phyloP scores from a whole-genome alignment of 2,797 vertebrate genomes.

The Danionella dracula region DNA sequence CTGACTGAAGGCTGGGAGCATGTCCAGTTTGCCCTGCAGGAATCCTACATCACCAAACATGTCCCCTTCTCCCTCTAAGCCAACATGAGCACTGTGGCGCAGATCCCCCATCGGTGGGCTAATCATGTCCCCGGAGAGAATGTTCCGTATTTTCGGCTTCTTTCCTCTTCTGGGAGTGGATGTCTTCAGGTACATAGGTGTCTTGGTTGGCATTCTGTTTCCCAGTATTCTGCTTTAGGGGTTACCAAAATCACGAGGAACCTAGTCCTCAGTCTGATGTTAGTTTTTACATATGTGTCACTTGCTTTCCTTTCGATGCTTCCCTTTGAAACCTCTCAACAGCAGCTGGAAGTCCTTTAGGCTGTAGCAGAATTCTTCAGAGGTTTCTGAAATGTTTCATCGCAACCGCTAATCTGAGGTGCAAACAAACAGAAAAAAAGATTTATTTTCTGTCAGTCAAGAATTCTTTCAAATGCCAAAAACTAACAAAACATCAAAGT shows the following conservation, averaged over 20 bases:
- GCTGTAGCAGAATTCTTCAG: slow-evolving; percentile 24
- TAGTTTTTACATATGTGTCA: slow-evolving; percentile 6
- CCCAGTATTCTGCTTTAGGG: slow-evolving; percentile 30
- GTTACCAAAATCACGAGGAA: slow-evolving; percentile 12
- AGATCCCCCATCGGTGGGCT: slow-evolving; percentile 79
- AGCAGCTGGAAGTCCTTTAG: slow-evolving; percentile 5
- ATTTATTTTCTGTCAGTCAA: slow-evolving; percentile 48
- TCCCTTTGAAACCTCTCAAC: slow-evolving; percentile 10
- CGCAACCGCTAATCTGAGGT: slow-evolving; percentile 51
- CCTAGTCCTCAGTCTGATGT: slow-evolving; percentile 14
- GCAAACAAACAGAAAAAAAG: slow-evolving; percentile 25
- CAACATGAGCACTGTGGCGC: slow-evolving; percentile 78
- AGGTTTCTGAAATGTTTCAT: slow-evolving; percentile 52
- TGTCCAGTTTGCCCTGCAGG: slow-evolving; percentile 73
- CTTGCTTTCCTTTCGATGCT: not conserved
- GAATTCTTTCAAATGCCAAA: not conserved
- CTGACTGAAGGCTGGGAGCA: slow-evolving; percentile 60
- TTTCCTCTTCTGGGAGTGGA: slow-evolving; percentile 74
- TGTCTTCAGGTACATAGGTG: slow-evolving; percentile 78
- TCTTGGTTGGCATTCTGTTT: slow-evolving; percentile 76
- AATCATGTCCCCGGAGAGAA: slow-evolving; percentile 80
- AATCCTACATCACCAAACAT: slow-evolving; percentile 83
- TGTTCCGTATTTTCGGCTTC: slow-evolving; percentile 68
- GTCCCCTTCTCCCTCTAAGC: slow-evolving; percentile 68
- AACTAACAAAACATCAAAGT: not conserved